phyloP scores from a whole-genome alignment of 2,888 invertebrate genomes.

The Apotomis betuletana region DNA sequence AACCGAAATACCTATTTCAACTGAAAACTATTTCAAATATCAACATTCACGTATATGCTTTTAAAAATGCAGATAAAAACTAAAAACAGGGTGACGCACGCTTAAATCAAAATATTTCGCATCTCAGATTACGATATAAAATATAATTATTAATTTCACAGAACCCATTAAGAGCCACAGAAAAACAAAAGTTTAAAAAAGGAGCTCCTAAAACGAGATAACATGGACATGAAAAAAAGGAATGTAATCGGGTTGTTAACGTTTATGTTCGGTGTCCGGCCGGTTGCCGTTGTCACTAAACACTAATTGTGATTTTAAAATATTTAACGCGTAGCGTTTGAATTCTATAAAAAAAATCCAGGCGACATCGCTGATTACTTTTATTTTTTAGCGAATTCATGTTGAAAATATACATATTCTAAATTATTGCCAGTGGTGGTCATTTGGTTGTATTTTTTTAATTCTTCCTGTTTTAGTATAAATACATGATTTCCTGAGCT shows the following conservation, averaged over 20 bases:
- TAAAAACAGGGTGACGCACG: not conserved
- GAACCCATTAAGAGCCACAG: constrained; percentile 63
- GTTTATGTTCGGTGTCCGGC: constrained; percentile 56
- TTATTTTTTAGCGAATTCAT: not conserved
- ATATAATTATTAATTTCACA: constrained; percentile 69
- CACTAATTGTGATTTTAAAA: constrained; percentile 34
- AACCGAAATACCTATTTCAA: not conserved
- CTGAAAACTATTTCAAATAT: not conserved
- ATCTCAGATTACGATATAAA: constrained; percentile 49
- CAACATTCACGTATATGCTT: not conserved
- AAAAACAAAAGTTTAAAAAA: constrained; percentile 57
- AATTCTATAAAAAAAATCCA: not conserved
- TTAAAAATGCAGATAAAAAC: constrained; percentile 9
- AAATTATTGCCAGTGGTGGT: too few species aligned
- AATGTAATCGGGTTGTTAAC: constrained; percentile 78
- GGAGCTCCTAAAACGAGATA: constrained; percentile 61
- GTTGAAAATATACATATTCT: too few species aligned
- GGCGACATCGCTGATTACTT: not conserved
- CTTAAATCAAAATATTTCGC: constrained; percentile 9
- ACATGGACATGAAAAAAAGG: constrained; percentile 73
- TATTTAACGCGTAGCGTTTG: not conserved
- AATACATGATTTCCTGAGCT: too few species aligned
- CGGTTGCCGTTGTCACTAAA: constrained; percentile 10
- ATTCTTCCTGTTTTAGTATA: too few species aligned
- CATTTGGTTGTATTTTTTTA: too few species aligned